phyloP scores from a whole-genome alignment of 2,888 invertebrate species.

The Pasiphila rectangulata region DNA sequence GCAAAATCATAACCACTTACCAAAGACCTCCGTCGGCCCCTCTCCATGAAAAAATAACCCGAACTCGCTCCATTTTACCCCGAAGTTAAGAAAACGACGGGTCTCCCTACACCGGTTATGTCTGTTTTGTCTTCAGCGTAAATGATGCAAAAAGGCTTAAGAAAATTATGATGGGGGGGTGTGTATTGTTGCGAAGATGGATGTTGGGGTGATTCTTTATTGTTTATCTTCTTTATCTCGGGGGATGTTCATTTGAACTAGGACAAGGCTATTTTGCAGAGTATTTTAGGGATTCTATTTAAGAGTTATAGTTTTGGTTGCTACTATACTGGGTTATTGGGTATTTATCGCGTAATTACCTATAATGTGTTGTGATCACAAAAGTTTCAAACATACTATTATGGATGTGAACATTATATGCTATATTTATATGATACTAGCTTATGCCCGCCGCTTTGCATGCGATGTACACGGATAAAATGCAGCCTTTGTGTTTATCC shows the following conservation, averaged over 20 bases:
- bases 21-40: constrained; percentile 22
- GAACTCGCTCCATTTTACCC: constrained; percentile 6
- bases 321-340: no score
- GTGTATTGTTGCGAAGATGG: constrained; percentile 37
- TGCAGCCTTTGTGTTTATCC: no score
- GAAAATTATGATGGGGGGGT: constrained; percentile 43
- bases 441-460: no score
- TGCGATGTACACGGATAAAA: no score
- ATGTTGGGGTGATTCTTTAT: constrained; percentile 39
- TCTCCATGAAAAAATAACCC: constrained; percentile 24
- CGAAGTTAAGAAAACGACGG: constrained; percentile 31
- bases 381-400: no score
- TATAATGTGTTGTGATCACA: no score
- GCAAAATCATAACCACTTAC: constrained; percentile 37
- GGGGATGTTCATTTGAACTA: constrained; percentile 4
- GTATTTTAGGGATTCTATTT: no score
- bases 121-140: constrained; percentile 44
- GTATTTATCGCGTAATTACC: no score
- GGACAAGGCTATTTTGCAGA: neutral
- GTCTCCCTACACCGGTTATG: constrained; percentile 41
- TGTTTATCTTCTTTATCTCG: constrained; percentile 21
- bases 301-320: no score
- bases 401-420: no score
- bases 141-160: constrained; percentile 52
- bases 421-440: no score